Evolutionary conservation across 2,888 invertebrate species (phyloP).

Genomic region (Crematogaster levior): DNA sequence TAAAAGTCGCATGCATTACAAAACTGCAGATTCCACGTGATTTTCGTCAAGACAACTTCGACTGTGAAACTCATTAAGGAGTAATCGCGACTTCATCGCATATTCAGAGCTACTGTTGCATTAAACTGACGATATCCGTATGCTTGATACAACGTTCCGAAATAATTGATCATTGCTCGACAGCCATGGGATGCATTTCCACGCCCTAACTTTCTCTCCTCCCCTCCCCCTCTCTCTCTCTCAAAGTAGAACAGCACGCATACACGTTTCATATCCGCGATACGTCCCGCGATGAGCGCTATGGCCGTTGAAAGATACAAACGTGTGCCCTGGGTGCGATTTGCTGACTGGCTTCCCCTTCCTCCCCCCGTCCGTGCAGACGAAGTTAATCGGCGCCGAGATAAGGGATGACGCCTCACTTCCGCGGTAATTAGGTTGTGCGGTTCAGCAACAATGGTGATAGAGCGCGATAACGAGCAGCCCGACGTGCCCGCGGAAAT

Average conservation of each 20-base stretch:
- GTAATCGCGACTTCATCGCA: not conserved
- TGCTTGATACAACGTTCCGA: not conserved
- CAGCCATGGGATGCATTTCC: not conserved
- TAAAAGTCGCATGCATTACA: slow-evolving; percentile 29
- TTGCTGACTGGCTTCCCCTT: slow-evolving; percentile 52
- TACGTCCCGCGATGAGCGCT: slow-evolving; percentile 10
- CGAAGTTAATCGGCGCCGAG: slow-evolving; percentile 75
- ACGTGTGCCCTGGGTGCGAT: slow-evolving; percentile 51
- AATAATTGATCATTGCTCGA: slow-evolving; percentile 13
- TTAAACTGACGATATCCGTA: slow-evolving; percentile 1
- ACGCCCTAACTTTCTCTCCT: not conserved
- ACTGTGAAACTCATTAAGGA: slow-evolving; percentile 16
- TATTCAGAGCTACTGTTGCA: not conserved
- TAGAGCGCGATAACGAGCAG: slow-evolving; percentile 67
- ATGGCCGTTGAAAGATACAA: slow-evolving; percentile 31
- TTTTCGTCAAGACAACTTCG: slow-evolving; percentile 11
- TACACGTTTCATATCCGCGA: slow-evolving; percentile 11
- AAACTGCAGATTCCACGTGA: slow-evolving; percentile 15
- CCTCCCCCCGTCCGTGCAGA: slow-evolving; percentile 48
- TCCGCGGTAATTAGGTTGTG: slow-evolving; percentile 76
- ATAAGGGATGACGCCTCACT: slow-evolving; percentile 77
- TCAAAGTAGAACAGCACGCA: too few species aligned
- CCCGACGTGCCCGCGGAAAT: slow-evolving; percentile 56
- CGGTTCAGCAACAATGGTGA: slow-evolving; percentile 74
- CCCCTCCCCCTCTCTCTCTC: not conserved